phyloP scores from a whole-genome alignment of 2,113 vertebrate genomes.

The Eubucco bourcierii region DNA sequence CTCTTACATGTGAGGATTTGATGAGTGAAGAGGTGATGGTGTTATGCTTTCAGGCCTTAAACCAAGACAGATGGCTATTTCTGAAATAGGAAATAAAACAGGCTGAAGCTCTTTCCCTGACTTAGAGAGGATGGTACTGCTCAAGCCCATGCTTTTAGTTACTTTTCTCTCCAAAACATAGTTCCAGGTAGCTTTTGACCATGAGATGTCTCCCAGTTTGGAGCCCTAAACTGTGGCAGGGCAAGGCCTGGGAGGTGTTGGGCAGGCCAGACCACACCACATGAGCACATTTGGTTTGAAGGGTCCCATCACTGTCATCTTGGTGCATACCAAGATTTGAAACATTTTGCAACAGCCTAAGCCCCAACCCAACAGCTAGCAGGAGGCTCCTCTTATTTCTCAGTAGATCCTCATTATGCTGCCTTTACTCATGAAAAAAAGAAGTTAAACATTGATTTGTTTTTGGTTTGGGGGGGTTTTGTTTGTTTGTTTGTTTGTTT shows the following conservation, averaged over 20 bases:
- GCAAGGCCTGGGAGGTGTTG: neutral
- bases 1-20: fast-evolving
- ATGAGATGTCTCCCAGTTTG: neutral
- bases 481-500: too few species aligned
- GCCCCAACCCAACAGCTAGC: neutral
- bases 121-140: neutral
- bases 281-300: neutral
- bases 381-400: neutral
- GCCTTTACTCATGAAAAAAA: neutral
- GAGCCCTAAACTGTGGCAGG: fast-evolving
- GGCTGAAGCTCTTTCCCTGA: neutral
- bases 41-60: too few species aligned
- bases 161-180: neutral
- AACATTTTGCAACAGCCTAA: neutral
- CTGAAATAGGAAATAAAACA: neutral
- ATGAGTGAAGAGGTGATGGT: neutral
- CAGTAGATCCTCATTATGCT: neutral
- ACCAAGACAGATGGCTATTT: neutral
- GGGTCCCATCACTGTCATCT: fast-evolving
- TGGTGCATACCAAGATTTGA: neutral
- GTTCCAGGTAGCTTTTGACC: neutral
- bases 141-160: neutral
- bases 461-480: neutral
- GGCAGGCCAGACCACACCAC: neutral
- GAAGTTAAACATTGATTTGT: neutral